Percentiles rank a stretch among this genome's conserved stretches.
These are phyloP conservation scores for Cliona cf. orientalis DNA, from an alignment of 37 sponge, comb jelly and placozoan genomes.

Conservation along the genomic window DNA sequence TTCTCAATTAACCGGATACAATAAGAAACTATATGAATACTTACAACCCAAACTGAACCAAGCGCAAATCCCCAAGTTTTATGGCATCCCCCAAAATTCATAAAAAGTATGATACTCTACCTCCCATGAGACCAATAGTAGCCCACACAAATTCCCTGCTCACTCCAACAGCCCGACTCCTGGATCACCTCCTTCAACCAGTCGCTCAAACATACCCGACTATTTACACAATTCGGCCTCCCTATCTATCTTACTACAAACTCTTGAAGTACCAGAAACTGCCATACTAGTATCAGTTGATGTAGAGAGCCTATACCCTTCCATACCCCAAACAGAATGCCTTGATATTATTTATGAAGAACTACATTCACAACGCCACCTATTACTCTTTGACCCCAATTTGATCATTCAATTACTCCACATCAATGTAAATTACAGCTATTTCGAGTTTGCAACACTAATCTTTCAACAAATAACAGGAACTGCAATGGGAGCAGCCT, in stretches of 20 bases:
- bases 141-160: constrained; percentile 27
- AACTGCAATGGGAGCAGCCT: constrained; percentile 58
- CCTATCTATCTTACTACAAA: constrained; percentile 1
- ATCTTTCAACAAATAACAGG: constrained; percentile 35
- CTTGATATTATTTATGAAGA: constrained; percentile 17
- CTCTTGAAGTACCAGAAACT: constrained; percentile 13
- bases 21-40: not conserved
- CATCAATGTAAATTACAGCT: constrained; percentile 21
- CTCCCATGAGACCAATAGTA: constrained; percentile 35
- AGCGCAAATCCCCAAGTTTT: constrained; percentile 11
- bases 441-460: constrained; percentile 15
- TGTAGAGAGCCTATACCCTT: constrained; percentile 42
- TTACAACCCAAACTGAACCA: not conserved
- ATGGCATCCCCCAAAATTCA: constrained; percentile 12
- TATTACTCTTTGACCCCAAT: constrained; percentile 24
- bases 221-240: constrained; percentile 29
- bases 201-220: constrained; percentile 34
- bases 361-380: constrained; percentile 8
- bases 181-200: constrained; percentile 47
- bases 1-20: not conserved
- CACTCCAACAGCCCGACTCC: constrained; percentile 10
- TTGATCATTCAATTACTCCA: constrained; percentile 29
- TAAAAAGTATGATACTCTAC: constrained; percentile 12
- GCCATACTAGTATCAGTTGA: constrained; percentile 34
- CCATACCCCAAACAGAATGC: constrained; percentile 41